Evolutionary conservation across 2,888 invertebrate genomes (phyloP), one percentile per base, ranked within the genome.

Genomic region (Hirtodrosophila confusa): DNA sequence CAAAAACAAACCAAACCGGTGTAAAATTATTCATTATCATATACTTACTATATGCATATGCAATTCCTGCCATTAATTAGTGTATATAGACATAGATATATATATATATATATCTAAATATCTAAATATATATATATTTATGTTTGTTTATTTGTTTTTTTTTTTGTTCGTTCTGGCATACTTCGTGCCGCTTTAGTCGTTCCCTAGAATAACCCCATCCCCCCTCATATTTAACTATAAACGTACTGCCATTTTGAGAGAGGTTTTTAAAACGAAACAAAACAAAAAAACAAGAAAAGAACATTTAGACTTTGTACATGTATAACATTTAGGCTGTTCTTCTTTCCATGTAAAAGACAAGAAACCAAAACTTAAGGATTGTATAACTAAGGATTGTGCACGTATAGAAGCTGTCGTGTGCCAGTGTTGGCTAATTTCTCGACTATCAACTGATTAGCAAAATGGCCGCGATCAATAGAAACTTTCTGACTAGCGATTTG

Each of bases 251-350:
- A 80, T 80, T 86, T 80, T 76, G 74, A 80, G 62, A 80, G 65
- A 75, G 82, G 78, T 80, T 84, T 83, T 86, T 74, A 75, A 79
- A 63, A 75, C 60, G 12, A 56, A 63, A 58, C 56, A 41, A 58
- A 77, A 45, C 36, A 17, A 17, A 17, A 47, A 17, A 53, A 78
- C 4, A 29, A 27, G 43, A 17, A 49, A 78, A 62, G 37, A 86
- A 61, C 54, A 73, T 74, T 86, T 78, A 84, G 80, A 82, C 87
- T 84, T 84, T 82, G 78, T 86, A 86, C 68, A 80, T 80, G 80
- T 80, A 78, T 69, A 84, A 80, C 80, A 80, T 80, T 86, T 80
- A 86, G 80, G 87, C 80, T 80, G 85, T 80, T 80, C 79, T 74
- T 66, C 78, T 83, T 76, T 86, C 68, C 74, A 63, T 67, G 57